Evolutionary conservation across 2,797 vertebrate species (phyloP).

Genomic region (Xenopus petersii): DNA sequence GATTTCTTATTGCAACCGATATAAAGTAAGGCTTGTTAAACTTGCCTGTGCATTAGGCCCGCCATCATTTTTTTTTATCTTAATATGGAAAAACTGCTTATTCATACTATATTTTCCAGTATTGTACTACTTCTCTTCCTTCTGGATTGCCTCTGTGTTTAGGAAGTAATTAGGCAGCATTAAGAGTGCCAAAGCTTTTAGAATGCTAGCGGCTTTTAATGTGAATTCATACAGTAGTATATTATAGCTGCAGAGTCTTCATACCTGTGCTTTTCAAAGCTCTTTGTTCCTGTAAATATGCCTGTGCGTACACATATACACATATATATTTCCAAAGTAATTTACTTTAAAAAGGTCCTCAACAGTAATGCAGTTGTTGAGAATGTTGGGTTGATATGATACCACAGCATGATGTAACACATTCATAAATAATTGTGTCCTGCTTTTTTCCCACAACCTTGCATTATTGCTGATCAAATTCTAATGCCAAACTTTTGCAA

Average conservation of each 20-base stretch:
- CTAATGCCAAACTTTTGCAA: too few species aligned
- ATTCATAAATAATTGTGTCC: too few species aligned
- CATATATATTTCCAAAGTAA: neutral
- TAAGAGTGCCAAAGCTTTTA: constrained; percentile 37
- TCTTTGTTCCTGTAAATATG: neutral
- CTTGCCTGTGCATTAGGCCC: too few species aligned
- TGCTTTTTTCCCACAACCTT: too few species aligned
- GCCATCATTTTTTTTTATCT: too few species aligned
- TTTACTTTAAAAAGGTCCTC: neutral
- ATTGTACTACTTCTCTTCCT: neutral
- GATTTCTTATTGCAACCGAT: too few species aligned
- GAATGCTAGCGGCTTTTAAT: constrained; percentile 30
- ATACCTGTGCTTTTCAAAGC: constrained; percentile 15
- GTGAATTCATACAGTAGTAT: neutral
- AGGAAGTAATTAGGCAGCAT: constrained; percentile 40
- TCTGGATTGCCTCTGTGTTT: neutral
- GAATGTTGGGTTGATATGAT: too few species aligned
- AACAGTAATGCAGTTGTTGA: too few species aligned
- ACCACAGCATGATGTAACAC: too few species aligned
- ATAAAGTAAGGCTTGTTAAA: too few species aligned
- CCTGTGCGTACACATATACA: too few species aligned
- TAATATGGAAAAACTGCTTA: constrained; percentile 16
- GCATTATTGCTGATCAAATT: too few species aligned
- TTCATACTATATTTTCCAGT: constrained; percentile 22
- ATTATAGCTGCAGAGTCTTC: neutral